These are phyloP conservation scores for Suncus etruscus DNA, from an alignment of 2,113 vertebrate genomes.

Conservation along the genomic window DNA sequence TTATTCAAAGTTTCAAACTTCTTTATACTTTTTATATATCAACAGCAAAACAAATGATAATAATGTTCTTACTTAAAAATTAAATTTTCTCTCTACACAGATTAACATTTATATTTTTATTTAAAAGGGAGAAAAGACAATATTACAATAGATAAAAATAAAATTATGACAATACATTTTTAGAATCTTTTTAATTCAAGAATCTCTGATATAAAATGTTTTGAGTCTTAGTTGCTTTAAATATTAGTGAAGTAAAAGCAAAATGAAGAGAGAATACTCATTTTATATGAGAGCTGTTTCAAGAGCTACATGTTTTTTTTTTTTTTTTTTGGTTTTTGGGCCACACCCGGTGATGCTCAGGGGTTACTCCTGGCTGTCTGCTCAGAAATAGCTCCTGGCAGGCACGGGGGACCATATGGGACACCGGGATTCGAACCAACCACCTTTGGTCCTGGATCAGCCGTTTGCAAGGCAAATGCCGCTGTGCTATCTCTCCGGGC, in stretches of 20 bases:
- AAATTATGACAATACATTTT: conserved; percentile 38
- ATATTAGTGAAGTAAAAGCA: neutral
- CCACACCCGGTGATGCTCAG: too few relatives aligned
- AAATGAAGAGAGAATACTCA: conserved; percentile 24
- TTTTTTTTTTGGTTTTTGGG: too few relatives aligned
- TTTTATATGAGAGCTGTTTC: conserved; percentile 53
- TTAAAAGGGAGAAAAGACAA: neutral
- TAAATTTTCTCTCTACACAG: neutral
- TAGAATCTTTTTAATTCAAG: conserved; percentile 15
- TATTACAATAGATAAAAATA: conserved; percentile 32
- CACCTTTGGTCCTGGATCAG: too few relatives aligned
- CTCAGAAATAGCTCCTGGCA: too few relatives aligned
- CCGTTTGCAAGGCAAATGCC: too few relatives aligned
- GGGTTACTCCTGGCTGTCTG: too few relatives aligned
- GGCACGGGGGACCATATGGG: too few relatives aligned
- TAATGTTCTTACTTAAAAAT: neutral
- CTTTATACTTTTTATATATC: neutral
- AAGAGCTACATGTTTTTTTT: conserved; percentile 64
- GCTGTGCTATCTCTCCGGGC: too few relatives aligned
- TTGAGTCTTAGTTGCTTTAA: neutral
- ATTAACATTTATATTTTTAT: neutral
- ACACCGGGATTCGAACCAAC: too few relatives aligned
- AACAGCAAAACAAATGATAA: neutral
- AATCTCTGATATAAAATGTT: neutral
- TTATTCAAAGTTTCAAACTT: conserved; percentile 52